Evolutionary conservation across 2,888 invertebrate species (phyloP), one percentile per base, ranked within the genome.

Genomic region (Netelia fuscicornis): DNA sequence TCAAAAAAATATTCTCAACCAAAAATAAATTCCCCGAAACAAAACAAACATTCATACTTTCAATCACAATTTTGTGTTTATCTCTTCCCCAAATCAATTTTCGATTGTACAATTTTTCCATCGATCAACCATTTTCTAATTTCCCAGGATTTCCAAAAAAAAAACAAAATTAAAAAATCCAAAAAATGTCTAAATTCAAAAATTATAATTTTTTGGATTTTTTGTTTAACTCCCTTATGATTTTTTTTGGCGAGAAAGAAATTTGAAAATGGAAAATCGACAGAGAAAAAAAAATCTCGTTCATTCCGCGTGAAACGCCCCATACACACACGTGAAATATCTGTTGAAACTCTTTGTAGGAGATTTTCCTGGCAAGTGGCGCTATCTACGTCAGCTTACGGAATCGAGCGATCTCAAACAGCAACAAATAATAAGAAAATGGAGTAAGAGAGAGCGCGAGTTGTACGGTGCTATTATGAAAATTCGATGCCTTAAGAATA

Each of bases 381-480:
- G 88, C 37, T 87, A 91, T 87, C 90, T 93, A 83, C 90, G 91
- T 88, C 91, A 91, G 85, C 87, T 92, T 87, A 88, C 91, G 87
- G 93, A 93, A 85, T 86, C 92, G 89, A 93, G 92, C 88, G 91
- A 93, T 89, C 90, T 93, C 72, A 93, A 91, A 87, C 89, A 91
- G 86, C 92, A 92, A 88, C 92, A 93, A 87, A 91, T 93, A 82
- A 82, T 89, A 78, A 90, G 93, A 90, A 92, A 93, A 62, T 93
- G 93, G 93, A 89, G 89, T 83, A 90, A 90, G 84, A 90, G 90
- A 77, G 93, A 92, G 80, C 88, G 88, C 85, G 86, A 89, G 76
- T 79, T 87, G 78, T 71, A 72, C 71, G 86, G 86, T 42, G 81
- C 88, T 9, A 58, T 89, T 48, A 30, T 88, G 83, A 86, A 79